Base-by-base conservation (phyloP, 2,113 vertebrate species). In the Cephalopterus ornatus region DNA sequence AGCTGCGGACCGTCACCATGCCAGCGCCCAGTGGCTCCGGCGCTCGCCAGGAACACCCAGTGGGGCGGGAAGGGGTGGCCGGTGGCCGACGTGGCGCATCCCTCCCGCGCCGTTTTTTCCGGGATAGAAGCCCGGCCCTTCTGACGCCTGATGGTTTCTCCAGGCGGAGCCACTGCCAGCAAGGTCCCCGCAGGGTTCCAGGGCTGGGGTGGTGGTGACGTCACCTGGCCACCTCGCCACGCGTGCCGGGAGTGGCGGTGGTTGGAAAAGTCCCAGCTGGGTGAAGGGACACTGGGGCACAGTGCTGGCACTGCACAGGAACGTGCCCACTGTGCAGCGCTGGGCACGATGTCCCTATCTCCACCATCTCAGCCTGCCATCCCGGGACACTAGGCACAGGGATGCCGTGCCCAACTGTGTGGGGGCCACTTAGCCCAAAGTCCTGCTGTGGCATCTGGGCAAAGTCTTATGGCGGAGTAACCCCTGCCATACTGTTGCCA, bases 91-190 rank as follows among this genome's bases (percentile, higher is more conserved):
- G 95, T 96, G 95, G 95, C 95, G 68, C 72, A 73, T 93, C 92
- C 44, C 68, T 91, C 84, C 73, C 13, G 16, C 53, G 24, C 80
- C 8, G 58, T 33, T 89, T 94, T 92, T 95, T 96, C 95, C 76
- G 59, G 92, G 85, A 91, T 89, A 65, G 68, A 89, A 93, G 94
- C 92, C 95, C 90, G 3, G 94, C 90, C 92, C 77, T 93, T 68
- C 84, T 89, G 88, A 89, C 55, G 87, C 84, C 37, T 95, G 88
- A 94, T 89, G 76, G 27, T 83, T 95, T 94, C 95, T 95, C 94
- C 95, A 96, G 95, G 92, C 90, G 21, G 84, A 94, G 85, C 72
- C 8, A 28, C 90, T 70, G 90, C 72, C 23, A 7, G 49, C 14
- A 14, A 89, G 84, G 76, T 96, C 53, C 53, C 49, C 2, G 23